A percentile compares a stretch with the other conserved stretches of the same genome.
These are phyloP conservation scores for Encarsia formosa DNA, from an alignment of 2,888 invertebrate species.

Conservation along the genomic window DNA sequence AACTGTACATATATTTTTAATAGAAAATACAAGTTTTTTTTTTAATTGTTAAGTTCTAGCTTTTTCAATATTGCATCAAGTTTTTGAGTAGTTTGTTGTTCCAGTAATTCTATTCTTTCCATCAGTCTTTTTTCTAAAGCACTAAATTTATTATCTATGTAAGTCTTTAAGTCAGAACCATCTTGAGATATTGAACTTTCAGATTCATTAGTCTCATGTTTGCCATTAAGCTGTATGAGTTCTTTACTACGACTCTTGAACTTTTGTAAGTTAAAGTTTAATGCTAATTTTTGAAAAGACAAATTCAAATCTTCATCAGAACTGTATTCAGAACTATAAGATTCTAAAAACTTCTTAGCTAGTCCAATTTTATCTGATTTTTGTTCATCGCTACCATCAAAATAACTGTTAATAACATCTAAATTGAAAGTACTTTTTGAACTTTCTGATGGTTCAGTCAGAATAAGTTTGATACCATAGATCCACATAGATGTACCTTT, in stretches of 20 bases:
- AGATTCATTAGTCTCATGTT: constrained; percentile 7
- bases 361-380: constrained; percentile 22
- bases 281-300: constrained; percentile 23
- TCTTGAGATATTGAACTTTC: constrained; percentile 3
- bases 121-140: constrained; percentile 44
- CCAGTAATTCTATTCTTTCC: constrained; percentile 41
- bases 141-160: constrained; percentile 43
- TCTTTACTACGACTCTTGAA: constrained; percentile 5
- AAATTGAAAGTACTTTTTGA: constrained; percentile 31
- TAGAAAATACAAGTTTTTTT: constrained; percentile 7
- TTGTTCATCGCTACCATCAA: constrained; percentile 29
- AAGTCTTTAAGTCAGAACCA: constrained; percentile 32
- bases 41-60: constrained; percentile 24
- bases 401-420: constrained; percentile 37
- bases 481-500: constrained; percentile 46
- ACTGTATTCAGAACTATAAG: constrained; percentile 10
- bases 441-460: constrained; percentile 34
- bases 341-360: no score
- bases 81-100: constrained; percentile 43
- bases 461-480: constrained; percentile 47
- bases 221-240: constrained; percentile 1
- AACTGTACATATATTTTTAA: no score
- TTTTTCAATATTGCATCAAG: constrained; percentile 42
- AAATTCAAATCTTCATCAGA: constrained; percentile 20
- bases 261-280: constrained; percentile 10